These are phyloP conservation scores for Rattus norvegicus DNA, from an alignment of 2,113 vertebrate species.

Conservation along the genomic window GRCr8 NC_086029.1:17477501-17478000, in stretches of 20 bases:
- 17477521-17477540: background rate
- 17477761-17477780: background rate
- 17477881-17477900: too few species aligned
- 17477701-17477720: background rate
- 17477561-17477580: background rate
- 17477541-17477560: background rate
- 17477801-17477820: background rate
- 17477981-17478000: too few species aligned
- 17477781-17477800: background rate
- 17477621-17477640: background rate
- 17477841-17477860: background rate
- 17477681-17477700: background rate
- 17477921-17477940: too few species aligned
- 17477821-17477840: background rate
- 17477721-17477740: background rate
- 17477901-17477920: too few species aligned
- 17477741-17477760: background rate
- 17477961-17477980: too few species aligned
- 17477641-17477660: background rate
- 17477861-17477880: background rate
- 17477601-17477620: background rate
- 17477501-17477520: background rate
- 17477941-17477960: background rate
- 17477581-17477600: background rate
- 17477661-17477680: background rate